A percentile compares a stretch with the other conserved stretches of the same genome.
Conservation (phyloP, 1,140 invertebrate species). For the Battus philenor region DNA sequence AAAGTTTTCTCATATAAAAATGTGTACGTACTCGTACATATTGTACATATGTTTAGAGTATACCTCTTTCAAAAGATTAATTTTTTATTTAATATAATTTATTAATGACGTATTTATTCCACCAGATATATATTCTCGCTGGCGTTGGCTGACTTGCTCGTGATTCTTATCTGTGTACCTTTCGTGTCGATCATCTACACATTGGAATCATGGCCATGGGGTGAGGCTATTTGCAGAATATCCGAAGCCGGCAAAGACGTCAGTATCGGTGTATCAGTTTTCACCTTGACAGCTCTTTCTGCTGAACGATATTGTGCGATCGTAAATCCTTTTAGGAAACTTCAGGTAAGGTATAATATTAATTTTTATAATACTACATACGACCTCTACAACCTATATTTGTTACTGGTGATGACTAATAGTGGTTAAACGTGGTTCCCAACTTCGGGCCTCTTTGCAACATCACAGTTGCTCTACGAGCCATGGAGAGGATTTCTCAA, state of each 20-base stretch:
- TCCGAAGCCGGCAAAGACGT: slow-evolving; percentile 93
- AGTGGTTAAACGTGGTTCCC: too few relatives aligned
- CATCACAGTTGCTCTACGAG: too few relatives aligned
- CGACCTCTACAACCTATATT: too few relatives aligned
- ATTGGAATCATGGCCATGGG: slow-evolving; percentile 92
- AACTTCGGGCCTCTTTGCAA: too few relatives aligned
- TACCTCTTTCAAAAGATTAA: background rate
- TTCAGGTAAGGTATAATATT: too few relatives aligned
- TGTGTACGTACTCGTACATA: background rate
- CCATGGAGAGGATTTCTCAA: too few relatives aligned
- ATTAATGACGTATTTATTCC: slow-evolving; percentile 10
- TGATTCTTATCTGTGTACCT: slow-evolving; percentile 92
- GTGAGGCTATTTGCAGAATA: slow-evolving; percentile 86
- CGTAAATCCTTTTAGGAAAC: slow-evolving; percentile 89
- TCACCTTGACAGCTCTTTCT: slow-evolving; percentile 92
- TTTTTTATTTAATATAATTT: background rate
- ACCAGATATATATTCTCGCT: slow-evolving; percentile 83
- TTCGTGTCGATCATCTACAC: slow-evolving; percentile 92
- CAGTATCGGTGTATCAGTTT: slow-evolving; percentile 94
- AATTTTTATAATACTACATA: too few relatives aligned
- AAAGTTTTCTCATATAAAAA: background rate
- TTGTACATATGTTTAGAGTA: background rate
- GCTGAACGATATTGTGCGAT: slow-evolving; percentile 95
- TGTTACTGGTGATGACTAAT: too few relatives aligned
- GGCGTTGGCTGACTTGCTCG: slow-evolving; percentile 84